Conservation (phyloP, 2,113 vertebrate species). For the Ptyas mucosa region DNA sequence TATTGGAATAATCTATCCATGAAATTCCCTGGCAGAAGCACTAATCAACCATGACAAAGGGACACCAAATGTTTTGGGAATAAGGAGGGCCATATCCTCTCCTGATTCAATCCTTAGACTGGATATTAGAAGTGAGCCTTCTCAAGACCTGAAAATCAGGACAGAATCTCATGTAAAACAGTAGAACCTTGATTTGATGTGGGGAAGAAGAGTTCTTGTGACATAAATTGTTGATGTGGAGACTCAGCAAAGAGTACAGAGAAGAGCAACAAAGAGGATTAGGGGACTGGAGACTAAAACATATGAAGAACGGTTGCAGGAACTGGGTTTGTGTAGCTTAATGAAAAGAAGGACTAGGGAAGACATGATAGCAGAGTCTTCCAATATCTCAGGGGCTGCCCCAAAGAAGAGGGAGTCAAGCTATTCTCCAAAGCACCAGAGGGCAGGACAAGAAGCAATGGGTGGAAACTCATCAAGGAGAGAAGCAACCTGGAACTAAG, state of each 20-base stretch:
- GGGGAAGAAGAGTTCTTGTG: background rate
- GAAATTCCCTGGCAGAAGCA: background rate
- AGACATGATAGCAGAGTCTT: background rate
- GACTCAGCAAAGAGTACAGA: background rate
- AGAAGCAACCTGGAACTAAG: background rate
- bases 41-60: background rate
- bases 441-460: background rate
- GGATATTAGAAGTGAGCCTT: background rate
- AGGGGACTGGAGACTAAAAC: background rate
- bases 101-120: background rate
- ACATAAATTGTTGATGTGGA: background rate
- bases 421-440: background rate
- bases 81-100: background rate
- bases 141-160: background rate
- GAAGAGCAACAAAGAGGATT: background rate
- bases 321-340: background rate
- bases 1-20: background rate
- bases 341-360: background rate
- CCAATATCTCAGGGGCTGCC: background rate
- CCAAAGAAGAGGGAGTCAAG: background rate
- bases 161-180: background rate
- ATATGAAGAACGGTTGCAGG: background rate
- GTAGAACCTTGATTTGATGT: background rate
- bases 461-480: background rate
- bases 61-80: background rate